Percentiles rank a stretch among this genome's conserved stretches.
Conservation (phyloP, 2,797 vertebrate species). For the Tympanoctomys barrerae region DNA sequence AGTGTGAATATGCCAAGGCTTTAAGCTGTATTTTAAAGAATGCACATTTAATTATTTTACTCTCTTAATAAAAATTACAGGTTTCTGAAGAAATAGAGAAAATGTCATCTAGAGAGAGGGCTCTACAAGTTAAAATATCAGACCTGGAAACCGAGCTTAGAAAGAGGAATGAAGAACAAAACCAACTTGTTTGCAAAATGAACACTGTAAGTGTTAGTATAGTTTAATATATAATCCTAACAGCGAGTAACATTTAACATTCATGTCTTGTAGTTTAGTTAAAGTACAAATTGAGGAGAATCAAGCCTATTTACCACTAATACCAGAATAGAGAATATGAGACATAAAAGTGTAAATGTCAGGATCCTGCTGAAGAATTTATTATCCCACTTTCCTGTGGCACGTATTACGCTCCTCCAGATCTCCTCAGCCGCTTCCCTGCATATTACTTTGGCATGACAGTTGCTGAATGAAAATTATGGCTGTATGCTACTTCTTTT, state of each 20-base stretch:
- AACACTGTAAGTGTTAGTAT: constrained; percentile 89
- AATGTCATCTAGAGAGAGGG: constrained; percentile 87
- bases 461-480: constrained; percentile 48
- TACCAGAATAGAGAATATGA: constrained; percentile 52
- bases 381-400: not conserved
- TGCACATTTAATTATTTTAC: constrained; percentile 64
- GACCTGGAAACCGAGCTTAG: constrained; percentile 91
- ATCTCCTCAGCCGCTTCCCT: not conserved
- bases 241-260: constrained; percentile 49
- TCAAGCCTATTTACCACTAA: not conserved
- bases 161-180: constrained; percentile 89
- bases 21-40: constrained; percentile 59
- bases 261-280: not conserved
- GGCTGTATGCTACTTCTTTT: not conserved
- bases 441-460: not conserved
- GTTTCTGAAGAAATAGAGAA: constrained; percentile 90
- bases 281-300: not conserved
- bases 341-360: constrained; percentile 32
- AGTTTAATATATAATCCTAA: constrained; percentile 9
- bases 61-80: constrained; percentile 86
- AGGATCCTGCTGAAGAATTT: not conserved
- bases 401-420: not conserved
- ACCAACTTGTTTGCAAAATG: constrained; percentile 88
- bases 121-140: constrained; percentile 90
- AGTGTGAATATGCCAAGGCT: not conserved